Base-by-base conservation (phyloP, 2,113 vertebrate species). In the Ceyx cyanopectus region DNA sequence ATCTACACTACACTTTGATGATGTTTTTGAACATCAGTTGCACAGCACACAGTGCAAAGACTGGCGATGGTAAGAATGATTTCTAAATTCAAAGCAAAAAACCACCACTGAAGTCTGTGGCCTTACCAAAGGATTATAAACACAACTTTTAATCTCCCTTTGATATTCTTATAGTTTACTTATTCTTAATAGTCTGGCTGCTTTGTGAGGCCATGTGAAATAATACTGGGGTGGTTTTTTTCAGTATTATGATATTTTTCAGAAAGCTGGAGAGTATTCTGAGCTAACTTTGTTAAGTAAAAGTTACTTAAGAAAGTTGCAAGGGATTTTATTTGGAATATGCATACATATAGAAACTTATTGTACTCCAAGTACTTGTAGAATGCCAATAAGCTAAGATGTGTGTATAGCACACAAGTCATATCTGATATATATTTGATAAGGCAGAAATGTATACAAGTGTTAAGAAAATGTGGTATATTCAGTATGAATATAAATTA, bases 91-190 rank as follows among this genome's bases (percentile, higher is more conserved):
- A n/a, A n/a, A 6, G 10, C 5, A 34, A 69, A 56, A 5, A 29
- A 37, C 22, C n/a, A 61, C 37, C 37, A 37, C 93, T 80, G 68
- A 95, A 89, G 48, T 67, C 80, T 34, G 29, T 70, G 69, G 87
- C 85, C 69, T 83, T 81, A 85, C 41, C 41, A 65, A 83, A 90
- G 69, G 76, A 83, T 68, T 77, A 81, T 70, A 85, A 85, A 89
- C 14, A 69, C 48, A 40, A 75, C 53, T 80, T 80, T 75, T 77
- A 68, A 89, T 66, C 46, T 58, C n/a, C 20, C 10, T 77, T 60
- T 94, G 56, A 85, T 70, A 78, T 81, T 91, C 87, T 43, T 80
- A 75, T 17, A 46, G 5, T 74, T 81, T 63, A 56, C 8, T 65
- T 63, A 37, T 30, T 67, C 46, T 18, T 58, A 46, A 12, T 60